Evolutionary conservation across 1,140 invertebrate species (phyloP).

Genomic region (Spodoptera frugiperda): DNA sequence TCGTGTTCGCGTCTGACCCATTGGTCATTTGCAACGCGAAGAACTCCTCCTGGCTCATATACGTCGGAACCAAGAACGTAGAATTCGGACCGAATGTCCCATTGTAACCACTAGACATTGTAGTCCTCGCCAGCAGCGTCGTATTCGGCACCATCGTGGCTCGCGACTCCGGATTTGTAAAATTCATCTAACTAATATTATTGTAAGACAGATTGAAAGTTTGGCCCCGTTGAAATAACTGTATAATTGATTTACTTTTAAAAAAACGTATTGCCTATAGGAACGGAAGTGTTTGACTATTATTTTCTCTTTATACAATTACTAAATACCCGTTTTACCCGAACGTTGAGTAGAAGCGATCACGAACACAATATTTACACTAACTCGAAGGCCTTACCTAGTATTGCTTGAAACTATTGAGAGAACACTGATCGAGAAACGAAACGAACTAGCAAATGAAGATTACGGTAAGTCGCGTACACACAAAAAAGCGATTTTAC

Average conservation of each 20-base stretch:
- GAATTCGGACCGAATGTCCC: conserved; percentile 68
- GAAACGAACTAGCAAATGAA: conserved; percentile 70
- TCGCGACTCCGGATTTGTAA: conserved; percentile 43
- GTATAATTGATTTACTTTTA: conserved; percentile 38
- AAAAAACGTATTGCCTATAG: conserved; percentile 69
- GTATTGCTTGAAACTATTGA: conserved; percentile 71
- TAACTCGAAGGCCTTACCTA: conserved; percentile 63
- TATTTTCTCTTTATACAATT: conserved; percentile 48
- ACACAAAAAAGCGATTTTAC: conserved; percentile 55
- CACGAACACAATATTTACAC: conserved; percentile 52
- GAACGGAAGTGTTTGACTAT: conserved; percentile 68
- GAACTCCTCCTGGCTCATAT: conserved; percentile 82
- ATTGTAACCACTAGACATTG: conserved; percentile 71
- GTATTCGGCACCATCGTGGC: conserved; percentile 73
- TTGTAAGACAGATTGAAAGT: conserved; percentile 44
- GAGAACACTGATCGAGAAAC: conserved; percentile 36
- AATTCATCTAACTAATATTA: conserved; percentile 51
- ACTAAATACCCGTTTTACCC: conserved; percentile 70
- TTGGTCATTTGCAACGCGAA: conserved; percentile 82
- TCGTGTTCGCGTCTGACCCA: conserved; percentile 70
- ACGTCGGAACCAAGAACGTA: conserved; percentile 76
- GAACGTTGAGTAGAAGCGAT: conserved; percentile 52
- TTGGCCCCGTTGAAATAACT: conserved; percentile 48
- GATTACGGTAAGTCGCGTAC: conserved; percentile 56
- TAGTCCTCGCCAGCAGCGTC: conserved; percentile 60